A percentile compares a stretch with the other conserved stretches of the same genome.
phyloP scores from a whole-genome alignment of 2,888 invertebrate genomes.

The Sphinx pinastri region DNA sequence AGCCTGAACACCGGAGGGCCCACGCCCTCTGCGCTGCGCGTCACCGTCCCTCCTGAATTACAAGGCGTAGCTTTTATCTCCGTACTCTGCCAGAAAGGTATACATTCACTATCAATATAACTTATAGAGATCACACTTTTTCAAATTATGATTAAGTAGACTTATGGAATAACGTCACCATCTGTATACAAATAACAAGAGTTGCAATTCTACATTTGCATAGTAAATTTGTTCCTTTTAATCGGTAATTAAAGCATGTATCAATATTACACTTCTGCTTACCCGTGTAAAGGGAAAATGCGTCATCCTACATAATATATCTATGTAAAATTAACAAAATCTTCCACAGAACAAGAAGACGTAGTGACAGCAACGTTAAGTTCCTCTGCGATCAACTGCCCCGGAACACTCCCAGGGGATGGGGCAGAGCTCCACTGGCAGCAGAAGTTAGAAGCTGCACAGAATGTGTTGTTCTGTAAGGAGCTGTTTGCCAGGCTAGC shows the following conservation, averaged over 20 bases:
- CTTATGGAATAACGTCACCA: too few relatives aligned
- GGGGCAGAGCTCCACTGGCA: conserved; percentile 94
- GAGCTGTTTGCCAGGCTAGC: conserved; percentile 97
- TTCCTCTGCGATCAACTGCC: conserved; percentile 88
- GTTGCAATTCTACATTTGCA: too few relatives aligned
- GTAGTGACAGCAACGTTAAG: conserved; percentile 93
- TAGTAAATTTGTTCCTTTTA: too few relatives aligned
- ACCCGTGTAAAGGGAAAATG: too few relatives aligned
- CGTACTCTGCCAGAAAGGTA: conserved; percentile 96
- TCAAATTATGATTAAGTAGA: too few relatives aligned
- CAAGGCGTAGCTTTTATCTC: conserved; percentile 98
- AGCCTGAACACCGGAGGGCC: conserved; percentile 69
- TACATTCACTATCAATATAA: neutral
- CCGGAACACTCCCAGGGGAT: conserved; percentile 84
- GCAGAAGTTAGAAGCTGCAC: conserved; percentile 97
- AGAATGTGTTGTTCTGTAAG: conserved; percentile 98
- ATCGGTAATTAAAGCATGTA: too few relatives aligned
- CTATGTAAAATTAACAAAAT: neutral
- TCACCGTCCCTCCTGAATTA: conserved; percentile 96
- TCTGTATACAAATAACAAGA: too few relatives aligned
- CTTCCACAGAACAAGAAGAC: conserved; percentile 91
- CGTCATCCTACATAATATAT: too few relatives aligned
- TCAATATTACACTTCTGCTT: too few relatives aligned
- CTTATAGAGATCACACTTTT: too few relatives aligned
- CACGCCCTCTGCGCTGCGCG: conserved; percentile 91